Evolutionary conservation across 2,113 vertebrate species (phyloP).

Genomic region (Gila orcuttii): DNA sequence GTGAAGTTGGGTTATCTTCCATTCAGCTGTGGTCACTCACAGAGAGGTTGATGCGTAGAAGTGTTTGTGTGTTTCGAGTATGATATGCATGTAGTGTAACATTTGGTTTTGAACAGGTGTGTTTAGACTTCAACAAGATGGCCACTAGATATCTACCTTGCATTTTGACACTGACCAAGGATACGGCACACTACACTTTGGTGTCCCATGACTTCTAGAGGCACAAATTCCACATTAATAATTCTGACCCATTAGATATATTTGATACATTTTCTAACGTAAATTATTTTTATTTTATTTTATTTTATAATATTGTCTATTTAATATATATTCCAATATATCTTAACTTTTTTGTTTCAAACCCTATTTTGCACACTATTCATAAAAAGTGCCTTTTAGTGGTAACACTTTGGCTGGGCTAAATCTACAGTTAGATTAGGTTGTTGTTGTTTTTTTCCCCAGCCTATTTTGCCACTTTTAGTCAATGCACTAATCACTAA

Average conservation of each 20-base stretch:
- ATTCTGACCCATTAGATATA: neutral
- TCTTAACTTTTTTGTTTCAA: neutral
- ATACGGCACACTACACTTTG: too few relatives aligned
- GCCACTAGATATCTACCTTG: neutral
- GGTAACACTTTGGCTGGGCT: neutral
- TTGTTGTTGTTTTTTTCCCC: too few relatives aligned
- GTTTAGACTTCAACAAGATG: neutral
- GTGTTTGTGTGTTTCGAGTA: neutral
- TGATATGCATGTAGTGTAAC: conserved; percentile 8
- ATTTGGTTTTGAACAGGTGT: neutral
- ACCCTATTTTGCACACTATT: neutral
- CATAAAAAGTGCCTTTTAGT: neutral
- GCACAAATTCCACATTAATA: neutral
- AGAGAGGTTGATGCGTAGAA: neutral
- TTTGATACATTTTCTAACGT: neutral
- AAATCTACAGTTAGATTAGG: neutral
- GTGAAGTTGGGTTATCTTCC: conserved; percentile 6
- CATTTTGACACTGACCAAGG: too few relatives aligned
- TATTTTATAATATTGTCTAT: neutral
- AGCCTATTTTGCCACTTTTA: neutral
- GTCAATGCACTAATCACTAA: neutral
- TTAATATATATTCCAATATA: neutral
- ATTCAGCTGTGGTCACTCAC: neutral
- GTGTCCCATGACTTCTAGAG: neutral
- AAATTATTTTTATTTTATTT: neutral